These are phyloP conservation scores for Anas platyrhynchos DNA, from an alignment of 2,113 vertebrate genomes.

Conservation along the genomic window DNA sequence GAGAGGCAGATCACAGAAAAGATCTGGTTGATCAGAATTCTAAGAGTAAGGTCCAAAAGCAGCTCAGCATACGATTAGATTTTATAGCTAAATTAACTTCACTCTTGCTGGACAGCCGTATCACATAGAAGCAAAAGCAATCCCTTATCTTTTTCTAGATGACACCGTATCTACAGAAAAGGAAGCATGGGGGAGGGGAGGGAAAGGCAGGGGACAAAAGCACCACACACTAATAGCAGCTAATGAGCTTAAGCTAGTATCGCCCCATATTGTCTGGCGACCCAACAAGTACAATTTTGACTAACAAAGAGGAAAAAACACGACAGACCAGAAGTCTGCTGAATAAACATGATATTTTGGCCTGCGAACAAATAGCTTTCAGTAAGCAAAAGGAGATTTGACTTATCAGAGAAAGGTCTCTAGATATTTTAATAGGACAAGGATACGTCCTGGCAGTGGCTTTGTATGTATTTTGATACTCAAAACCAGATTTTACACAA, in stretches of 20 bases:
- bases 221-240: background rate
- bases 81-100: slow-evolving; percentile 3
- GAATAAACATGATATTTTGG: slow-evolving; percentile 15
- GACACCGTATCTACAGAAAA: background rate
- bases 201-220: background rate
- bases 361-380: background rate
- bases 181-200: background rate
- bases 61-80: background rate
- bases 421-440: background rate
- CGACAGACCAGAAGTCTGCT: background rate
- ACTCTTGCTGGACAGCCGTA: background rate
- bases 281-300: slow-evolving; percentile 22
- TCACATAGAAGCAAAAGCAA: background rate
- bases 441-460: background rate
- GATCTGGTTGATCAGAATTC: background rate
- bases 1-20: background rate
- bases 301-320: background rate
- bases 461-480: background rate
- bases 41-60: background rate
- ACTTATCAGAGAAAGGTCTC: background rate
- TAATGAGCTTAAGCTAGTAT: slow-evolving; percentile 38
- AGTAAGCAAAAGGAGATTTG: background rate
- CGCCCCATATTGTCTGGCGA: background rate
- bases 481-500: background rate
- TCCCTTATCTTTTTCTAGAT: slow-evolving; percentile 20